Evolutionary conservation across 2,113 vertebrate genomes (phyloP), one percentile per base, ranked within the genome.

Genomic region (Struthio camelus): DNA sequence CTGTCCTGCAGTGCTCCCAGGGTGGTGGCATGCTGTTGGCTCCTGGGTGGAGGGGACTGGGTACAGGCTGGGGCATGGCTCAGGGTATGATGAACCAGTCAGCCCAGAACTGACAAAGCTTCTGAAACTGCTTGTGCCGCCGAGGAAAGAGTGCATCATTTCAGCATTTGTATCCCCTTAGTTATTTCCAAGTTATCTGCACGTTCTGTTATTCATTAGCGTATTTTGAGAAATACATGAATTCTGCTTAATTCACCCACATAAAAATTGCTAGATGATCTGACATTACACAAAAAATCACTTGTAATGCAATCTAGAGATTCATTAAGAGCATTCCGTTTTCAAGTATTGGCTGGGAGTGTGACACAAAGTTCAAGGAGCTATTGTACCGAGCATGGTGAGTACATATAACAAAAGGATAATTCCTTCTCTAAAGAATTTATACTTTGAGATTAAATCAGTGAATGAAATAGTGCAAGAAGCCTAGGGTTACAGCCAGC

Each of bases 251-350:
- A 79, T 94, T 84, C 3, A 58, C 32, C 23, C 48, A 11, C 4
- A 72, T 22, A 67, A 36, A 83, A 92, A 87, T 40, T 84, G 10
- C 13, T 87, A 80, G 59, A 78, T 59, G 4, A 75, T 78, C 88
- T 92, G 46, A 46, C 20, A 34, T 84, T 53, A 61, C 36, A 42
- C 11, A 61, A 11, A 78, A 79, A 92, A 56, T n/a, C 6, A 51
- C 86, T 89, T 94, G 80, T 81, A 90, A 93, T 76, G 13, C 18
- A 54, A 48, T 85, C 93, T 40, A 62, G 42, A 80, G 38, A 88
- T 78, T 56, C 54, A 70, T 80, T 67, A 87, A 38, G n/a, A 90
- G 6, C 16, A 59, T 80, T 91, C 64, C 54, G 4, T 42, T 91
- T 80, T 93, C 54, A 87, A 86, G 46, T 72, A 38, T 65, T 84